Base-by-base conservation (phyloP, 2,113 vertebrate genomes). In the Proteles cristata region DNA sequence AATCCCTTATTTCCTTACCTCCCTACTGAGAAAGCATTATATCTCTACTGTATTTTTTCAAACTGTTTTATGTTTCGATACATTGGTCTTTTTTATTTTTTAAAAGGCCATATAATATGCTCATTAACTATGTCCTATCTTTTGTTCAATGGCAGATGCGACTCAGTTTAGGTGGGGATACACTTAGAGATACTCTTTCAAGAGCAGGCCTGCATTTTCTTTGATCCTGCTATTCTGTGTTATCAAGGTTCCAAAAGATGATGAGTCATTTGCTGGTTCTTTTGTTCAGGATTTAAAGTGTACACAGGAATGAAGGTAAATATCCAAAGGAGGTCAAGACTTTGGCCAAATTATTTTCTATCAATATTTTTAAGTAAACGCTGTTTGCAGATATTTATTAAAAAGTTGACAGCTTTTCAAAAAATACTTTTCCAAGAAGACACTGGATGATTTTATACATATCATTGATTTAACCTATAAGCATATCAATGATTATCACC, bases 41-140 rank as follows among this genome's bases (percentile, higher is more conserved):
- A 83, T 93, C 90, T 90, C 3, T 43, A 66, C 16, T 74, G 1
- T 45, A 83, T 65, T 45, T 92, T 91, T 65, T 66, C 25, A 77
- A 77, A 33, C 31, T 55, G 25, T 45, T 93, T 91, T 71, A 76
- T 80, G n/a, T 58, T 85, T 66, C 77, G 7, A 9, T 61, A 25
- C 1, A 68, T 21, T 55, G 16, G 9, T 85, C 86, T 95, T 74
- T 28, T 90, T 85, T 93, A 83, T 92, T 95, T 80, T 35, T 92
- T 83, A 90, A 48, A 91, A 92, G 35, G 17, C 12, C 10, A 25
- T 55, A 39, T 55, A 90, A 11, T 12, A 74, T 48, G 48, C 17
- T 69, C 4, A 50, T 39, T 61, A 94, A 31, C 25, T 5, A 21
- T 33, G 3, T 68, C 1, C 4, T 83, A 0, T 55, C 76, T 39